Evolutionary conservation across 2,888 invertebrate species (phyloP).

Genomic region (Apodemia zela): DNA sequence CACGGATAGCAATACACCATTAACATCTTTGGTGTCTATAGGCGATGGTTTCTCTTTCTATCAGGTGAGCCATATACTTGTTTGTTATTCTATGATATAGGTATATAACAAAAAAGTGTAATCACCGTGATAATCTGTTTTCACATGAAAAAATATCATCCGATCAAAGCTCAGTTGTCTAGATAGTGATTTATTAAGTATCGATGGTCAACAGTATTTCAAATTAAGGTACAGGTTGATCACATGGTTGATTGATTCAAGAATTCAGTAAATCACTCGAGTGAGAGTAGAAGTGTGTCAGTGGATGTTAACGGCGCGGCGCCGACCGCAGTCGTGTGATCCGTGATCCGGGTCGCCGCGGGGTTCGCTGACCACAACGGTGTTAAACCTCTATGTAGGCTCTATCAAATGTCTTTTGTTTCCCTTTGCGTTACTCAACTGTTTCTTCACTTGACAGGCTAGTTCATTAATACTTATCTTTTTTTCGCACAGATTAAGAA

Average conservation of each 20-base stretch:
- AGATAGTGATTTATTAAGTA: not conserved
- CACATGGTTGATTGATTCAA: conserved; percentile 15
- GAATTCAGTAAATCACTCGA: conserved; percentile 29
- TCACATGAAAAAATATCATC: too few species aligned
- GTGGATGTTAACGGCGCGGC: conserved; percentile 47
- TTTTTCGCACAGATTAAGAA: not conserved
- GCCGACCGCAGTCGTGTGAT: conserved; percentile 35
- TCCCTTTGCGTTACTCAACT: conserved; percentile 1
- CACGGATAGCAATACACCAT: too few species aligned
- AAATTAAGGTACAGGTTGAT: not conserved
- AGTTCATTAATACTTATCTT: not conserved
- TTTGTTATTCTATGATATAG: too few species aligned
- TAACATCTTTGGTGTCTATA: too few species aligned
- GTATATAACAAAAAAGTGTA: too few species aligned
- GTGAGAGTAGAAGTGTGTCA: conserved; percentile 49
- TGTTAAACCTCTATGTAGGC: conserved; percentile 37
- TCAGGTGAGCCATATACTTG: too few species aligned
- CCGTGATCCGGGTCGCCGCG: conserved; percentile 67
- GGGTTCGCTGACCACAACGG: conserved; percentile 40
- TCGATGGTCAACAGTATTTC: not conserved
- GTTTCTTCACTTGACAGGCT: not conserved
- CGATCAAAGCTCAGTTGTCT: too few species aligned
- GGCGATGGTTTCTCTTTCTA: too few species aligned
- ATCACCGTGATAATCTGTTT: too few species aligned
- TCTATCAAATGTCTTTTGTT: conserved; percentile 17